Evolutionary conservation across 2,888 invertebrate species (phyloP).

Genomic region (Chymomyza fuscimana): DNA sequence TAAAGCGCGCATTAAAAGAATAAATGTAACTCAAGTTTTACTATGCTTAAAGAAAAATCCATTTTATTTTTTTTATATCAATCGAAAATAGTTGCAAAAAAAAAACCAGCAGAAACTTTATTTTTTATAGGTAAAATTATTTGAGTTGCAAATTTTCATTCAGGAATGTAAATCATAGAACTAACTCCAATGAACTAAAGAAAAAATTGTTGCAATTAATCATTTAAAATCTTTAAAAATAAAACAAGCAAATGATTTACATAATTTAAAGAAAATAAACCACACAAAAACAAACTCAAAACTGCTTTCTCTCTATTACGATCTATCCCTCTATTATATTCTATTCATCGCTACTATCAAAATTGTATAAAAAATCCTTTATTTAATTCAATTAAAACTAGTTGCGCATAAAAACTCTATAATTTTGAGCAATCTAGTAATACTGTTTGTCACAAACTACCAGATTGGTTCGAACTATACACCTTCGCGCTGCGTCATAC

Average conservation of each 20-base stretch:
- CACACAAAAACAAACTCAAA: slow-evolving; percentile 20
- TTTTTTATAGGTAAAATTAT: neutral
- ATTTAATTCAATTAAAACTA: slow-evolving; percentile 51
- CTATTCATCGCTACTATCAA: slow-evolving; percentile 2
- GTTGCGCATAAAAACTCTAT: slow-evolving; percentile 58
- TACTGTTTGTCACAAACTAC: slow-evolving; percentile 19
- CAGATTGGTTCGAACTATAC: slow-evolving; percentile 30
- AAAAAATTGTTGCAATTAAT: slow-evolving; percentile 58
- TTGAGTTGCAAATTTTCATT: neutral
- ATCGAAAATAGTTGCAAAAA: slow-evolving; percentile 50
- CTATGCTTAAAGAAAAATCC: slow-evolving; percentile 29
- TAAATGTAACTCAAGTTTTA: slow-evolving; percentile 43
- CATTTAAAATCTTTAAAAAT: slow-evolving; percentile 16
- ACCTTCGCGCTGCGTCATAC: slow-evolving; percentile 19
- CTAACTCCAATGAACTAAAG: slow-evolving; percentile 13
- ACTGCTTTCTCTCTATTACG: slow-evolving; percentile 3
- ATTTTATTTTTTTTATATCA: neutral
- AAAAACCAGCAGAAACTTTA: slow-evolving; percentile 16
- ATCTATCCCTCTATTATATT: slow-evolving; percentile 1
- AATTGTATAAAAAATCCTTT: slow-evolving; percentile 42
- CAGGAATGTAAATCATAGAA: slow-evolving; percentile 31
- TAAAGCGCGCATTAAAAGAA: slow-evolving; percentile 44
- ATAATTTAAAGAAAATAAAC: slow-evolving; percentile 21
- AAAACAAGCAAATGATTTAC: slow-evolving; percentile 41
- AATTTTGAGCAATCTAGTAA: slow-evolving; percentile 39